Conservation (phyloP, 2,888 invertebrate species). For the Oxytorus armatus region DNA sequence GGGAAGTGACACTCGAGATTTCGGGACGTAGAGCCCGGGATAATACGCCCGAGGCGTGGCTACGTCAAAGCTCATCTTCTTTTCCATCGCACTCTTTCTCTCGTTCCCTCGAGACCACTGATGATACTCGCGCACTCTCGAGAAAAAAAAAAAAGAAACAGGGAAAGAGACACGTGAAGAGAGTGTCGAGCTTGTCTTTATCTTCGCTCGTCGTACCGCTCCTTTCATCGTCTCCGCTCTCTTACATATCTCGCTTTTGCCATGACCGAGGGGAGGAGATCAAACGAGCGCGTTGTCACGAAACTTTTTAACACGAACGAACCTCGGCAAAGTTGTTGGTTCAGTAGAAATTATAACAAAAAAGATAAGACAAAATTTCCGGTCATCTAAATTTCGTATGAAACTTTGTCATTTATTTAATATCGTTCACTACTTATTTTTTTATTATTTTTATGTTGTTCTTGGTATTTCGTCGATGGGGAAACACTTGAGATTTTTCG, state of each 20-base stretch:
- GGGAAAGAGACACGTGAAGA: slow-evolving; percentile 14
- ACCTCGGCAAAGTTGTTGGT: neutral
- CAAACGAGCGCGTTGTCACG: slow-evolving; percentile 55
- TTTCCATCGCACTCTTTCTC: slow-evolving; percentile 26
- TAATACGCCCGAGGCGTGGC: slow-evolving; percentile 59
- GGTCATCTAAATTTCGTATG: neutral
- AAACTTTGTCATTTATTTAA: neutral
- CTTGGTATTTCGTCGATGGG: no score
- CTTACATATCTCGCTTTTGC: slow-evolving; percentile 32
- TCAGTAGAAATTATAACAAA: neutral
- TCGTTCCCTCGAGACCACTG: slow-evolving; percentile 30
- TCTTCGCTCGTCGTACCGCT: slow-evolving; percentile 59
- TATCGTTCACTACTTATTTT: no score
- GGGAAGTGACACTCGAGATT: slow-evolving; percentile 66
- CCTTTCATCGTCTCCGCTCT: slow-evolving; percentile 57
- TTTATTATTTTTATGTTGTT: no score
- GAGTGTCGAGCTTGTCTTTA: slow-evolving; percentile 63
- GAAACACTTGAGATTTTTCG: no score
- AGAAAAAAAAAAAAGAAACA: slow-evolving; percentile 25
- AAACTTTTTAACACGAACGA: slow-evolving; percentile 33
- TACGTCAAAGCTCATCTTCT: slow-evolving; percentile 53
- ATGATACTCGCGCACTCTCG: slow-evolving; percentile 49
- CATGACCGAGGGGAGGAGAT: slow-evolving; percentile 30
- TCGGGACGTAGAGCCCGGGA: slow-evolving; percentile 36
- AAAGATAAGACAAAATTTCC: neutral